A percentile compares a stretch with the other conserved stretches of the same genome.
Evolutionary conservation across 2,888 invertebrate genomes (phyloP).

Genomic region (Drosophila merina): DNA sequence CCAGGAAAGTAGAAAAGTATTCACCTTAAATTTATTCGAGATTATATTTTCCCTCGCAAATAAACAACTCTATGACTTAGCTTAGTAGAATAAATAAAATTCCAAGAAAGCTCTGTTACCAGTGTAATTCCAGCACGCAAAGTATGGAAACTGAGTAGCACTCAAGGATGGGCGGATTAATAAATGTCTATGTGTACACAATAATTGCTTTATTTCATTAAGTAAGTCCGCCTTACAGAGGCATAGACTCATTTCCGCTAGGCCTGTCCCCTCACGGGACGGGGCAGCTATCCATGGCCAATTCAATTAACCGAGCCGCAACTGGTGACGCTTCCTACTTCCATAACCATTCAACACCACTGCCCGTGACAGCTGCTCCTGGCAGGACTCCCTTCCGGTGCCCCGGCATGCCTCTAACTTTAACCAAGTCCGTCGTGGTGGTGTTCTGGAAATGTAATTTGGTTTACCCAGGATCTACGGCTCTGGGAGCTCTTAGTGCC

Average conservation of each 20-base stretch:
- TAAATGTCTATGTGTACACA: conserved; percentile 66
- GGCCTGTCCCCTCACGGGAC: conserved; percentile 38
- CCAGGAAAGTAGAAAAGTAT: background rate
- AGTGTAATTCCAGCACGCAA: conserved; percentile 2
- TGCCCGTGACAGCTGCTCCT: conserved; percentile 37
- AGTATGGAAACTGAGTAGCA: background rate
- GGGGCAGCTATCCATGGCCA: conserved; percentile 68
- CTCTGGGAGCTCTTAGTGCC: background rate
- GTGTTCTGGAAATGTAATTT: conserved; percentile 10
- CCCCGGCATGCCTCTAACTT: conserved; percentile 16
- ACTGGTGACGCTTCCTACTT: conserved; percentile 19
- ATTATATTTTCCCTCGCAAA: no score
- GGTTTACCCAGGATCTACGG: conserved; percentile 3
- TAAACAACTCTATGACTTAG: no score
- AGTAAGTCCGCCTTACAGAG: conserved; percentile 53
- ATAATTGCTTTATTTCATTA: conserved; percentile 79
- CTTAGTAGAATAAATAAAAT: background rate
- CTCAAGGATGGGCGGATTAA: conserved; percentile 45
- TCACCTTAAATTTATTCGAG: no score
- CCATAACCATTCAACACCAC: conserved; percentile 14
- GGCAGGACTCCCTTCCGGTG: conserved; percentile 24
- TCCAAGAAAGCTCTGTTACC: background rate
- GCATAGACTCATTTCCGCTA: conserved; percentile 18
- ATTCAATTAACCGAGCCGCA: conserved; percentile 71
- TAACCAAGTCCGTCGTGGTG: background rate